Evolutionary conservation across 1,140 invertebrate species (phyloP).

Genomic region (Drosophila tani): DNA sequence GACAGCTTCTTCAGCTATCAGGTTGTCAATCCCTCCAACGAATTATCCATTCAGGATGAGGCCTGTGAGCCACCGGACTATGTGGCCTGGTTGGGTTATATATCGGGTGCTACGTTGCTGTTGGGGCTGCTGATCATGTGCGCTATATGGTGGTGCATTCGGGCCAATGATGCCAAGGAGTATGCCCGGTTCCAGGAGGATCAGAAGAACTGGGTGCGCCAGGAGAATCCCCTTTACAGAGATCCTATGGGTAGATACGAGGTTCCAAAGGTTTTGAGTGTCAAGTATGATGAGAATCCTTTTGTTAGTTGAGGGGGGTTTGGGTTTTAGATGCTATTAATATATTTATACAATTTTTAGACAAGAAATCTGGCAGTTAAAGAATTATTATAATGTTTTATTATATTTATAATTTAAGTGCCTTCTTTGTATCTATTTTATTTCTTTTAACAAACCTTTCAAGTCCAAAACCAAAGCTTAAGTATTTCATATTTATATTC

Average conservation of each 20-base stretch:
- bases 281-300: constrained; percentile 66
- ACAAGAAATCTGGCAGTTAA: not conserved
- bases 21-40: constrained; percentile 73
- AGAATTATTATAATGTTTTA: too few relatives aligned
- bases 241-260: constrained; percentile 86
- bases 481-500: not conserved
- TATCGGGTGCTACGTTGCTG: constrained; percentile 85
- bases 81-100: constrained; percentile 70
- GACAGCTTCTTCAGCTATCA: constrained; percentile 86
- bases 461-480: not conserved
- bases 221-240: constrained; percentile 86
- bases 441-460: too few relatives aligned
- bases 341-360: not conserved
- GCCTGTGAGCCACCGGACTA: constrained; percentile 81
- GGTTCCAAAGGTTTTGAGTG: constrained; percentile 84
- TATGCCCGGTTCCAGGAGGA: constrained; percentile 86
- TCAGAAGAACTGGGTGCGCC: constrained; percentile 77
- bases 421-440: not conserved
- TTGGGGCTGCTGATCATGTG: constrained; percentile 85
- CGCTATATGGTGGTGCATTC: constrained; percentile 84
- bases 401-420: too few relatives aligned
- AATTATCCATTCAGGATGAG: constrained; percentile 83
- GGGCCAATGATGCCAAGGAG: constrained; percentile 85
- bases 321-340: not conserved
- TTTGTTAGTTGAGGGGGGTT: constrained; percentile 50